These are phyloP conservation scores for Megalurothrips usitatus DNA, from an alignment of 2,888 invertebrate species.

Conservation along the genomic window DNA sequence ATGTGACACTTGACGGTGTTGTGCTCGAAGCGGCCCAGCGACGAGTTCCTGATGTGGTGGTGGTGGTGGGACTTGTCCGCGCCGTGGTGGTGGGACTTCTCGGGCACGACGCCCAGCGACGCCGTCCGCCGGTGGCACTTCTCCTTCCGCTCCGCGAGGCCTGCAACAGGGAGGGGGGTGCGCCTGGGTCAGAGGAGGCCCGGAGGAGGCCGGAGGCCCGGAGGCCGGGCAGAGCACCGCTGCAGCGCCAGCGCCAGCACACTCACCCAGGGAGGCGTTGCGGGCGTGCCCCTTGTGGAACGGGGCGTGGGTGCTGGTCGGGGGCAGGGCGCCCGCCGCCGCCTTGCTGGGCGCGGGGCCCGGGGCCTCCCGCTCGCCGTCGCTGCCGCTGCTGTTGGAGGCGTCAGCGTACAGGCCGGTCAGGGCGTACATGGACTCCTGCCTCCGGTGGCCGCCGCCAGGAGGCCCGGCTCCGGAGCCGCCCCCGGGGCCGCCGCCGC, in stretches of 20 bases:
- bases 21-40: constrained; percentile 30
- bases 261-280: background rate
- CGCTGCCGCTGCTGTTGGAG: constrained; percentile 42
- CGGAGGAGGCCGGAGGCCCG: no score
- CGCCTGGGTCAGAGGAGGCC: no score
- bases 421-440: constrained; percentile 87
- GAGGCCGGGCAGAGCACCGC: no score
- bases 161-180: constrained; percentile 28
- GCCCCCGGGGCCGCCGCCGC: background rate
- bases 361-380: constrained; percentile 27
- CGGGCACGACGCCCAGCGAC: constrained; percentile 29
- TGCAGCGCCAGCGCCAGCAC: background rate
- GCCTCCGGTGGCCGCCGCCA: constrained; percentile 57
- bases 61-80: background rate
- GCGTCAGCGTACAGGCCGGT: constrained; percentile 77
- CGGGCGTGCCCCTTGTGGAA: constrained; percentile 31
- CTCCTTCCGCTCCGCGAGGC: constrained; percentile 28
- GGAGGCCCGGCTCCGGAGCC: constrained; percentile 39
- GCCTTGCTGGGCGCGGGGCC: constrained; percentile 16
- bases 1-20: constrained; percentile 69
- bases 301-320: constrained; percentile 46
- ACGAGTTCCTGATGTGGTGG: constrained; percentile 24
- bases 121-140: constrained; percentile 28
- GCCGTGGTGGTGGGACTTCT: constrained; percentile 30
- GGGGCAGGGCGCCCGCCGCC: constrained; percentile 43